These are phyloP conservation scores for Cyprinodon tularosa DNA, from an alignment of 2,113 vertebrate genomes.

Conservation along the genomic window DNA sequence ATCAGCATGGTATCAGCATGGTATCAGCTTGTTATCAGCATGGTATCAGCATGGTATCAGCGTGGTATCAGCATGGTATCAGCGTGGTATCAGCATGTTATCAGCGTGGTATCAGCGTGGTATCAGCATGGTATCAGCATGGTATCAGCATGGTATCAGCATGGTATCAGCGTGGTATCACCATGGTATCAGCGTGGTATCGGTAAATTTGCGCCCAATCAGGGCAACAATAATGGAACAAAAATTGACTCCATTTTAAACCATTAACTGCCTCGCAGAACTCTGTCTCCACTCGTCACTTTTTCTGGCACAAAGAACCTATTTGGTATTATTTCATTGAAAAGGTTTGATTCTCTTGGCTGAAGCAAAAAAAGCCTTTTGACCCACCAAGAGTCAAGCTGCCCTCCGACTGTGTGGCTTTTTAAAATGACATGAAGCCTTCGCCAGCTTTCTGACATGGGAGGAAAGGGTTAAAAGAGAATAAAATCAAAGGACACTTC, in stretches of 20 bases:
- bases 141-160: too few relatives aligned
- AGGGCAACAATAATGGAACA: too few relatives aligned
- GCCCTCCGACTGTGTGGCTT: neutral
- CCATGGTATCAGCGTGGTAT: too few relatives aligned
- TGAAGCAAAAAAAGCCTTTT: neutral
- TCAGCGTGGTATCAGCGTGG: too few relatives aligned
- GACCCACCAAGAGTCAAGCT: neutral
- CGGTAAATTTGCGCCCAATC: too few relatives aligned
- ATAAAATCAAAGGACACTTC: neutral
- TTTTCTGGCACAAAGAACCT: neutral
- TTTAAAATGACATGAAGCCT: neutral
- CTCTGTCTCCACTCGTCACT: neutral
- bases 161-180: too few relatives aligned
- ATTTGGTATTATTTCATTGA: neutral
- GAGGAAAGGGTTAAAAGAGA: neutral
- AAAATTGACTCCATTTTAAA: neutral
- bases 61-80: too few relatives aligned
- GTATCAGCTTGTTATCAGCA: too few relatives aligned
- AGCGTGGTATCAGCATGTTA: too few relatives aligned
- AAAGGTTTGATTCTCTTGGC: neutral
- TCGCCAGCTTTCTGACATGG: constrained; percentile 1
- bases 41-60: too few relatives aligned
- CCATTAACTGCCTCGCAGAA: neutral
- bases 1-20: too few relatives aligned
- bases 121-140: too few relatives aligned